phyloP scores from a whole-genome alignment of 2,113 vertebrate species.

The Grammomys surdaster region DNA sequence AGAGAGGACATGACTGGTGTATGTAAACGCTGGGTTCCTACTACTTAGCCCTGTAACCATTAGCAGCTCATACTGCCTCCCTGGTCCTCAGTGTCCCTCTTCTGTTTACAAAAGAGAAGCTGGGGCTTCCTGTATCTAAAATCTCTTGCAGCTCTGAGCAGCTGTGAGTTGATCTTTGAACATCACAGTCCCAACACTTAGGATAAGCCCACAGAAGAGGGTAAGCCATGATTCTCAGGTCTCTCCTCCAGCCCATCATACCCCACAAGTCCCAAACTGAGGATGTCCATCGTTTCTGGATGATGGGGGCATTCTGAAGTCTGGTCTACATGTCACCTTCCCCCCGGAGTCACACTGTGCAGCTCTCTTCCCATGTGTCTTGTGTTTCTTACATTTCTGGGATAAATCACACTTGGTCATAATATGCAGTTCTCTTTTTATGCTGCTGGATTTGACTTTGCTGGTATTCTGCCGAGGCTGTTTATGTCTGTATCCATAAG shows the following conservation, averaged over 20 bases:
- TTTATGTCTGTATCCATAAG: neutral
- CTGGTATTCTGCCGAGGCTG: neutral
- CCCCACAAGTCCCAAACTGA: neutral
- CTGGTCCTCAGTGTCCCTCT: neutral
- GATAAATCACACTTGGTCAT: neutral
- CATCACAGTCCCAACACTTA: neutral
- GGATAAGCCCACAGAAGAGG: neutral
- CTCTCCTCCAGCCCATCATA: too few species aligned
- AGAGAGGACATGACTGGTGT: neutral
- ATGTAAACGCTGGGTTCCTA: too few species aligned
- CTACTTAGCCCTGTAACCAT: neutral
- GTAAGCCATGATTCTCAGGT: neutral
- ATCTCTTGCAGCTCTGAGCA: neutral
- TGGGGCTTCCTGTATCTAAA: neutral
- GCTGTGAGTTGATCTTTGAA: neutral
- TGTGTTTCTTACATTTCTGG: neutral
- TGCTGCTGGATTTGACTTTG: neutral
- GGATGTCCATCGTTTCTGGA: neutral
- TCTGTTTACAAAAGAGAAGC: neutral
- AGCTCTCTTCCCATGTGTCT: neutral
- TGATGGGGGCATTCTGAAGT: too few species aligned
- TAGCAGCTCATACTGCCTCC: neutral
- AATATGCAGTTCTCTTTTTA: neutral
- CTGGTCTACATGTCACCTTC: neutral
- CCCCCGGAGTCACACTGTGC: neutral